Percentiles rank a stretch among this genome's conserved stretches.
These are phyloP conservation scores for Yponomeuta cagnagella DNA, from an alignment of 2,888 invertebrate species.

Conservation along the genomic window DNA sequence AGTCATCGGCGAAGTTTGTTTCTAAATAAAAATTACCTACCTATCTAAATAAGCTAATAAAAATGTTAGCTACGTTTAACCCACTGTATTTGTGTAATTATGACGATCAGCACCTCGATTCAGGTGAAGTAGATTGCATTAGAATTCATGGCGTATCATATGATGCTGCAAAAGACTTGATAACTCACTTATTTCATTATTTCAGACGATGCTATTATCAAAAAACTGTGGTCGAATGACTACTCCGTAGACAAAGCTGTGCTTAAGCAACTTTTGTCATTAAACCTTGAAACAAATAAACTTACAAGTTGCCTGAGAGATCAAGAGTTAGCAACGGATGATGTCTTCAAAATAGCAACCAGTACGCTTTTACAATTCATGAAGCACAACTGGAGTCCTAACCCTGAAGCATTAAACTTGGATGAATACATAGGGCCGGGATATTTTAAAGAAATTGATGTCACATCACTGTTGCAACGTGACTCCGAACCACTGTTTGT, in stretches of 20 bases:
- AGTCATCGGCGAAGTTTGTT: no score
- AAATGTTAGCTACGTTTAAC: slow-evolving; percentile 1
- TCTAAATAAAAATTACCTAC: no score
- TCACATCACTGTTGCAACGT: slow-evolving; percentile 54
- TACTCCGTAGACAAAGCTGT: slow-evolving; percentile 47
- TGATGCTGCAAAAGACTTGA: background rate
- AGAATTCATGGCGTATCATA: background rate
- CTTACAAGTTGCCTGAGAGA: slow-evolving; percentile 37
- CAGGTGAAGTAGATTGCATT: slow-evolving; percentile 26
- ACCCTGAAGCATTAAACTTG: slow-evolving; percentile 62
- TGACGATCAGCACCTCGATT: slow-evolving; percentile 40
- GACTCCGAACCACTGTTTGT: slow-evolving; percentile 82
- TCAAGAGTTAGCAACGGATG: slow-evolving; percentile 30
- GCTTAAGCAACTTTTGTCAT: slow-evolving; percentile 42
- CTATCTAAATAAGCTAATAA: background rate
- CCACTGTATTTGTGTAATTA: slow-evolving; percentile 53
- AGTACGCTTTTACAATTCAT: slow-evolving; percentile 83
- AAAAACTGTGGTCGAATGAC: slow-evolving; percentile 47
- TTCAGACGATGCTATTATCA: slow-evolving; percentile 42
- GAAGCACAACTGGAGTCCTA: slow-evolving; percentile 89
- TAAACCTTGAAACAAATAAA: slow-evolving; percentile 38
- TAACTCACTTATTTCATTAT: slow-evolving; percentile 19
- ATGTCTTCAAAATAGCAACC: slow-evolving; percentile 76
- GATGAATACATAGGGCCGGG: slow-evolving; percentile 52
- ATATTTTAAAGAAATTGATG: slow-evolving; percentile 62